Evolutionary conservation across 2,113 vertebrate species (phyloP).

Genomic region (Seriola aureovittata): DNA sequence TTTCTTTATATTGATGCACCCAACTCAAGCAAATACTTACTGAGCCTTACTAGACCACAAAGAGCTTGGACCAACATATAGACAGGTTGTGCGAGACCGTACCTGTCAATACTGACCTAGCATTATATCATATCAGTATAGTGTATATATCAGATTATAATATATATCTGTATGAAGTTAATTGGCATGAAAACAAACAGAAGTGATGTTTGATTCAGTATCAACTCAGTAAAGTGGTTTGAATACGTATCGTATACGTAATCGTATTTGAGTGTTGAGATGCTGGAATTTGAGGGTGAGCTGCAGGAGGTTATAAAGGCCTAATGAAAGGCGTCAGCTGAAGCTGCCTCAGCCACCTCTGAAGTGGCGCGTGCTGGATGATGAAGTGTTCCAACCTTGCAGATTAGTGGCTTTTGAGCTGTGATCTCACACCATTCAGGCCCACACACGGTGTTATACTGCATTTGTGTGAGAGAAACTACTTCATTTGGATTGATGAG

Average conservation of each 20-base stretch:
- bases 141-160: neutral
- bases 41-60: neutral
- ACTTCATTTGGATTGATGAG: constrained; percentile 49
- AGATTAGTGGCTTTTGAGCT: constrained; percentile 64
- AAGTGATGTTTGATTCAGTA: neutral
- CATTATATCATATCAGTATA: neutral
- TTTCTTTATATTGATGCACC: neutral
- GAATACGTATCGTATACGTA: neutral
- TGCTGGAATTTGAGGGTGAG: constrained; percentile 22
- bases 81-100: neutral
- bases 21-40: neutral
- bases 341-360: constrained; percentile 32
- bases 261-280: neutral
- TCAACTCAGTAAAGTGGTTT: neutral
- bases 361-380: constrained; percentile 49
- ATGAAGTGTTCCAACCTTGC: constrained; percentile 47
- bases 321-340: constrained; percentile 56
- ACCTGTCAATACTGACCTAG: neutral
- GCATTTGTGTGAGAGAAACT: constrained; percentile 20
- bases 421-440: constrained; percentile 45
- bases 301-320: constrained; percentile 23
- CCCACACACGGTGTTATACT: constrained; percentile 69
- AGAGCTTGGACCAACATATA: neutral
- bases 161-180: neutral
- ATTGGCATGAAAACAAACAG: neutral